Conservation (phyloP, 2,888 invertebrate genomes). For the Pollenia angustigena region DNA sequence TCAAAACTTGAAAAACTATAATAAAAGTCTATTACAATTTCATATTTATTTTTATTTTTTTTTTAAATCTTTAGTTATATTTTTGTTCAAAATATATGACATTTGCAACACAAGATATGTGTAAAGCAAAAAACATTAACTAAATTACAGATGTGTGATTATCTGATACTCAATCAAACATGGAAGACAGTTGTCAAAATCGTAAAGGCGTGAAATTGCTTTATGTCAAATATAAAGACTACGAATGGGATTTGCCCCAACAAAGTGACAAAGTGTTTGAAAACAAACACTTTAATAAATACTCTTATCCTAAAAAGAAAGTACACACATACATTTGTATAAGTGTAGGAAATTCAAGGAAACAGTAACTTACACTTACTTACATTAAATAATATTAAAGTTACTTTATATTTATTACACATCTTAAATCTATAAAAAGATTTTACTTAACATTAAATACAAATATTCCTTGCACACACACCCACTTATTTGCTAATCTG, state of each 20-base stretch:
- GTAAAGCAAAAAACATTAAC: conserved; percentile 19
- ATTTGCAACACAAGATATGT: not conserved
- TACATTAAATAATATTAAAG: no score
- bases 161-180: conserved; percentile 71
- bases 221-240: conserved; percentile 60
- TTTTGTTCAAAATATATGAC: not conserved
- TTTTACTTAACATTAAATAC: not conserved
- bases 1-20: no score
- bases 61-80: no score
- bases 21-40: no score
- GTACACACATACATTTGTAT: not conserved
- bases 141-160: conserved; percentile 61
- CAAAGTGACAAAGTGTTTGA: not conserved
- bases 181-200: conserved; percentile 70
- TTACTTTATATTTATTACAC: no score
- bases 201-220: conserved; percentile 76
- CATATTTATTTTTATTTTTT: no score
- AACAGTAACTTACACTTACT: not conserved
- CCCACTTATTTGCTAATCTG: not conserved
- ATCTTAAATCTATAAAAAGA: no score
- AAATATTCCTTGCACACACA: not conserved
- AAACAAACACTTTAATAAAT: not conserved
- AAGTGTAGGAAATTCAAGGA: not conserved
- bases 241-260: conserved; percentile 39
- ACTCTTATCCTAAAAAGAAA: not conserved